Conservation (phyloP, 2,113 vertebrate species). For the Nycticebus coucang region DNA sequence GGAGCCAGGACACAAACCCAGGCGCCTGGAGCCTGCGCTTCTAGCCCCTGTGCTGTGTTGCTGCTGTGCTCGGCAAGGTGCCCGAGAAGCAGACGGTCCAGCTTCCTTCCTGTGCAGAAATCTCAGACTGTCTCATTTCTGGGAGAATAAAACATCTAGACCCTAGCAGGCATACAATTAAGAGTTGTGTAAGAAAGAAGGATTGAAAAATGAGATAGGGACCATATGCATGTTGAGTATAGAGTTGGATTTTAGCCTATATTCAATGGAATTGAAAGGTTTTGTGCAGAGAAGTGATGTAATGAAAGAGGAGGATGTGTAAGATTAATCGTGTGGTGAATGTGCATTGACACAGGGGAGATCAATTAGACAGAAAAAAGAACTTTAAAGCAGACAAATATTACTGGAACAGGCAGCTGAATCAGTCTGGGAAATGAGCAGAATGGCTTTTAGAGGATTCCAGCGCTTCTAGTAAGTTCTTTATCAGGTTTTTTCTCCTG, state of each 20-base stretch:
- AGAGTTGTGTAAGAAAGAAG: constrained; percentile 37
- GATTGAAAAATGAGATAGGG: background rate
- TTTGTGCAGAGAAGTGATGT: constrained; percentile 44
- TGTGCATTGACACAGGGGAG: constrained; percentile 34
- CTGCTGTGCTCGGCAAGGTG: background rate
- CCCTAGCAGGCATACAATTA: background rate
- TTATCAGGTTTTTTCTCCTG: background rate
- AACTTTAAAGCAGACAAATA: constrained; percentile 46
- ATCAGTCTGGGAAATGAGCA: constrained; percentile 24
- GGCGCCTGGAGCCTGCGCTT: no score
- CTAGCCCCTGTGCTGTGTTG: background rate
- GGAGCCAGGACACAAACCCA: background rate
- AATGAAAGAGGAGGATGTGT: constrained; percentile 4
- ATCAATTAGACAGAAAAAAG: constrained; percentile 63
- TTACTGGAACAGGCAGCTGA: constrained; percentile 54
- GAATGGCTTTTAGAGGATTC: constrained; percentile 12
- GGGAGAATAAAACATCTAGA: background rate
- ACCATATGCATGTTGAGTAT: background rate
- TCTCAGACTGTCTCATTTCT: background rate
- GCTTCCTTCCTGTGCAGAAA: background rate
- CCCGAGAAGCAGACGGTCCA: background rate
- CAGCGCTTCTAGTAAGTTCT: constrained; percentile 22
- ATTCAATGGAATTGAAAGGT: background rate
- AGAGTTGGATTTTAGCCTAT: background rate
- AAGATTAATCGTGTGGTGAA: constrained; percentile 49